Evolutionary conservation across 2,113 vertebrate genomes (phyloP).

Genomic region (Argyrosomus japonicus): DNA sequence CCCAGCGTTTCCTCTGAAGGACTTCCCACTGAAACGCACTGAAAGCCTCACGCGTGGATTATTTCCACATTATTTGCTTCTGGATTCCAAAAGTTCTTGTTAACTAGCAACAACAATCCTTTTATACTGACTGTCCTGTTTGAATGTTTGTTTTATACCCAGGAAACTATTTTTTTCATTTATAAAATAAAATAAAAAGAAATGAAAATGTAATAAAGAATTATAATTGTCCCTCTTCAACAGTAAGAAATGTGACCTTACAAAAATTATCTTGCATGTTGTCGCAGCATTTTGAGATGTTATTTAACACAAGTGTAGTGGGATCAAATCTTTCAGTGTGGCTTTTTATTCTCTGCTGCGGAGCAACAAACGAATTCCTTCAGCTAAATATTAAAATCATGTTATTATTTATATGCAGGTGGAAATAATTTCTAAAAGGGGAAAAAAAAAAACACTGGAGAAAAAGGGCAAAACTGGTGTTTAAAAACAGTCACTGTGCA

Average conservation of each 20-base stretch:
- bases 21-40: conserved; percentile 73
- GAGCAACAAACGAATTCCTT: conserved; percentile 9
- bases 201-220: neutral
- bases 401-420: conserved; percentile 47
- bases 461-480: conserved; percentile 48
- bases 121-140: conserved; percentile 16
- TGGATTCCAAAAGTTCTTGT: conserved; percentile 69
- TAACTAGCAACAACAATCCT: conserved; percentile 59
- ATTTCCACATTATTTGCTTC: conserved; percentile 76
- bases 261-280: conserved; percentile 22
- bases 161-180: conserved; percentile 7
- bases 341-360: conserved; percentile 24
- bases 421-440: conserved; percentile 34
- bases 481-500: conserved; percentile 58
- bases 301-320: conserved; percentile 8
- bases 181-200: neutral
- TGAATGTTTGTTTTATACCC: conserved; percentile 28
- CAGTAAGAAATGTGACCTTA: conserved; percentile 1
- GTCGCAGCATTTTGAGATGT: conserved; percentile 28
- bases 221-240: neutral
- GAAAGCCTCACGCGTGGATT: conserved; percentile 74
- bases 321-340: neutral
- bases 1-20: conserved; percentile 77
- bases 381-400: conserved; percentile 41
- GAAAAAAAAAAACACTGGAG: neutral